These are phyloP conservation scores for Anarhynchus alexandrinus DNA, from an alignment of 2,113 vertebrate species.

Conservation along the genomic window DNA sequence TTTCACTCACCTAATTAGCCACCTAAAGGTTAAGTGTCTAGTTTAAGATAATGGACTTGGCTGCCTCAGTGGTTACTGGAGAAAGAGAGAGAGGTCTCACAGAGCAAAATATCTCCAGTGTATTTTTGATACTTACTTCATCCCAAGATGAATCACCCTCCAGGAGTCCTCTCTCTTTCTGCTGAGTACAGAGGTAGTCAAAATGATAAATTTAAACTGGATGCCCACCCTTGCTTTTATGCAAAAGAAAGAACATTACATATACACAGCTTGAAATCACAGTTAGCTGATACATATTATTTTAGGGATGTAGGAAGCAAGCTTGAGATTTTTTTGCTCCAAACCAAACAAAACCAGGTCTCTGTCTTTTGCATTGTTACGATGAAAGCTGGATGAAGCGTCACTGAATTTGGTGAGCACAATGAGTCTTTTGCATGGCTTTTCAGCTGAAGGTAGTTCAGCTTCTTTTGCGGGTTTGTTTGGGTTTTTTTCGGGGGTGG, in stretches of 20 bases:
- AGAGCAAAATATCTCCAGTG: background rate
- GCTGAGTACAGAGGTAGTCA: background rate
- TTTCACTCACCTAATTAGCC: background rate
- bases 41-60: background rate
- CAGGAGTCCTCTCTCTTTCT: background rate
- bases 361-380: background rate
- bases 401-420: background rate
- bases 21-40: background rate
- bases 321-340: background rate
- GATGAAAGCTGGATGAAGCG: background rate
- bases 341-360: background rate
- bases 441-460: background rate
- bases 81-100: background rate
- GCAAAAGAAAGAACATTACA: background rate
- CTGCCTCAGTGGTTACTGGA: background rate
- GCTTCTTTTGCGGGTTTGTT: background rate
- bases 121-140: background rate
- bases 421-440: background rate
- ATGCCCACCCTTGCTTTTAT: background rate
- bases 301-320: background rate
- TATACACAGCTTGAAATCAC: background rate
- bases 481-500: too few species aligned
- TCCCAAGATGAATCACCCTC: background rate
- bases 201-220: background rate
- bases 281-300: background rate